phyloP scores from a whole-genome alignment of 2,888 invertebrate genomes.

The Agapostemon virescens region DNA sequence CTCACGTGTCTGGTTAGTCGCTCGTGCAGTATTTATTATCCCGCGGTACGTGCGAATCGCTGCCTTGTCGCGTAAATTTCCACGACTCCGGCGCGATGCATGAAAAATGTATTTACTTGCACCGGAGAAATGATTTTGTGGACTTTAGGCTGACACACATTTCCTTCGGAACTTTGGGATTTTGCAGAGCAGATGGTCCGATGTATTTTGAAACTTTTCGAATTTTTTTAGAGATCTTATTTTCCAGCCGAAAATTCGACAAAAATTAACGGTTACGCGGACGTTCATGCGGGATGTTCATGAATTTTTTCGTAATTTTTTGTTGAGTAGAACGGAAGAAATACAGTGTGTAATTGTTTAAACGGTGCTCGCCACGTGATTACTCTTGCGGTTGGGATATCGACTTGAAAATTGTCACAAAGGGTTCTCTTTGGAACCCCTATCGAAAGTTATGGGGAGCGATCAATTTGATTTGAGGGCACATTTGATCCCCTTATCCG shows the following conservation, averaged over 20 bases:
- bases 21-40: background rate
- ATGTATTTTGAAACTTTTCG: too few relatives aligned
- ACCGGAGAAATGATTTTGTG: background rate
- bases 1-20: background rate
- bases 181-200: too few relatives aligned
- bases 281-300: background rate
- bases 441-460: too few relatives aligned
- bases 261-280: background rate
- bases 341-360: too few relatives aligned
- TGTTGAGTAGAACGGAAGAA: background rate
- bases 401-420: too few relatives aligned
- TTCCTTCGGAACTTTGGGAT: background rate
- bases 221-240: background rate
- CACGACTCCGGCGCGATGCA: background rate
- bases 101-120: background rate
- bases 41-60: background rate
- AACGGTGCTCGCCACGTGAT: too few relatives aligned
- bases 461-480: too few relatives aligned
- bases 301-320: background rate
- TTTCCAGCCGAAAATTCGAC: background rate
- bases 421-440: too few relatives aligned
- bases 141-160: background rate
- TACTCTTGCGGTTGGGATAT: too few relatives aligned
- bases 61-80: background rate
- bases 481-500: too few relatives aligned